Evolutionary conservation across 2,888 invertebrate genomes (phyloP), one percentile per base, ranked within the genome.

Genomic region (Apamea anceps): DNA sequence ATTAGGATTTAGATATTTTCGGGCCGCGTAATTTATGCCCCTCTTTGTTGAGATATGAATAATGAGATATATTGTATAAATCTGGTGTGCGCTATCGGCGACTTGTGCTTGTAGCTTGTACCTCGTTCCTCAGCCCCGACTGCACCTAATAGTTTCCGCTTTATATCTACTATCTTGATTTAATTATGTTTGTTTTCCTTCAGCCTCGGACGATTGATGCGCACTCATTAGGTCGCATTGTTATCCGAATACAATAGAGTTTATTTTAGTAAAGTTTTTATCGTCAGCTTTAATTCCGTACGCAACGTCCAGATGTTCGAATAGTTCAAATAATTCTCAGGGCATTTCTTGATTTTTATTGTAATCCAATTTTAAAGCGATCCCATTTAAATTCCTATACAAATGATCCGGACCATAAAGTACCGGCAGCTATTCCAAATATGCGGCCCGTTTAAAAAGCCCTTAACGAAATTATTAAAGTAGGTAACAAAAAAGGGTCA

Each of bases 1-100:
- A 96, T 97, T 96, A 96, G 96, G 95, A 95, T 95, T 96, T 96
- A 96, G 96, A 96, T 96, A 96, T 96, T 96, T 96, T 96, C 93
- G 95, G 95, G 93, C 80, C 95, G 94, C 93, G 94, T 96, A 96
- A 96, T 96, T 96, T 96, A 96, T 96, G 95, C 95, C 92, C 93
- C 93, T 95, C 96, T 95, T 95, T 96, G 95, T 96, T 94, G 95
- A 94, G 95, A 95, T 96, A 96, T 96, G 96, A 96, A 96, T 96
- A 96, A 96, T 95, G 95, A 94, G 93, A 91, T 93, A 91, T 92
- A 90, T 92, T 93, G 94, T 88, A 94, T 95, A 93, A 92, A 94
- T 94, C 92, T 93, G 88, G 86, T 85, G 87, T 85, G 81, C 85
- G 92, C 91, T 92, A 93, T 93, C 94, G 93, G 91, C 90, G 90